Base-by-base conservation (phyloP, 2,113 vertebrate species). In the Seriola aureovittata region DNA sequence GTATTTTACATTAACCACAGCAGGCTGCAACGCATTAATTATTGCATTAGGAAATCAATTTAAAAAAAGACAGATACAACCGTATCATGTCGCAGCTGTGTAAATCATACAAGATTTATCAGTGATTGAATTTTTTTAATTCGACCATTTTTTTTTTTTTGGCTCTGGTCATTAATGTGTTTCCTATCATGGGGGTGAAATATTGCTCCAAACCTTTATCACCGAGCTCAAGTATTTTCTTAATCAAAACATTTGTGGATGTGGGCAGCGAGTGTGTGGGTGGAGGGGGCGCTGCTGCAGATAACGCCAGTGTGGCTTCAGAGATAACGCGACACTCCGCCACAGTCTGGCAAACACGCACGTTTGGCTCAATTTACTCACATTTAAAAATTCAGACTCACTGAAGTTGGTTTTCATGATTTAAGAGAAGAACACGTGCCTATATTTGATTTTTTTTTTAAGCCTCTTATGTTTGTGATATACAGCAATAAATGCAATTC, bases 251-350 rank as follows among this genome's bases (percentile, higher is more conserved):
- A 13, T 14, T 8, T 13, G 55, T 32, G 1, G 0, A 4, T 32
- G 36, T 72, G 82, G 58, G 57, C 68, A 42, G 5, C 5, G 5
- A 25, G 16, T 5, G 60, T 10, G 0, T 46, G 85, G 88, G 89
- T 23, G 83, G 85, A 81, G 75, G 71, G 40, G 57, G 63, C 5
- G 40, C 76, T 66, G 71, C 68, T 66, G 71, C 25, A 82, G 93
- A 94, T 94, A 93, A 87, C 58, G 1, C 38, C 25, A 4, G 78
- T 16, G 23, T 88, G 84, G 17, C 25, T 16, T 10, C 0, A 1
- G 0, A 85, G 92, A 93, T 93, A 91, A 89, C 44, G 17, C 3
- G 8, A 13, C 63, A 32, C 9, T 29, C 8, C n/a, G 3, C 0
- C 0, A 19, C 21, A 42, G 32, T 29, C 40, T 46, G 65, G 58